Evolutionary conservation across 2,888 invertebrate species (phyloP).

Genomic region (Amphipyra tragopoginis): DNA sequence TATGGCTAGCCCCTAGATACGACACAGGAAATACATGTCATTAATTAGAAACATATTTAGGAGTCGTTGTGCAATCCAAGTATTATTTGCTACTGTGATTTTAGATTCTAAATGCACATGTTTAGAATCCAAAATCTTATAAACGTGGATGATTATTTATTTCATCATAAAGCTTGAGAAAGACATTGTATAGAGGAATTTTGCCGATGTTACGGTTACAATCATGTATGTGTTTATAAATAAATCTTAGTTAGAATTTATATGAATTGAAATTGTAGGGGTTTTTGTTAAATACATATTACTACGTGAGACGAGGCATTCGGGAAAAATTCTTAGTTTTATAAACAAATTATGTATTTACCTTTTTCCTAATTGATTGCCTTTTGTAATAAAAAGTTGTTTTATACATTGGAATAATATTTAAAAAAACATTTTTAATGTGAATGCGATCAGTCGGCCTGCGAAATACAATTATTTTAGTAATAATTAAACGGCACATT

Average conservation of each 20-base stretch:
- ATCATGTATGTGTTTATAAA: conserved; percentile 43
- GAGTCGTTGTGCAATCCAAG: conserved; percentile 32
- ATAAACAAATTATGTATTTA: no score
- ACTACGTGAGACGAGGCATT: no score
- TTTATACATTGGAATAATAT: no score
- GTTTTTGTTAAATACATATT: conserved; percentile 34
- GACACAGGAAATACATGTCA: no score
- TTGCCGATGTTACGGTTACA: conserved; percentile 28
- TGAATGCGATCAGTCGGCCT: no score
- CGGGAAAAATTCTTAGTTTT: no score
- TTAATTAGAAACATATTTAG: conserved; percentile 2
- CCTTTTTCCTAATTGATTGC: no score
- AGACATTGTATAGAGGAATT: conserved; percentile 40
- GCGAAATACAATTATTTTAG: no score
- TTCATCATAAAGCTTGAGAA: conserved; percentile 8
- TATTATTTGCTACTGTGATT: conserved; percentile 46
- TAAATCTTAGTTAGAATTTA: conserved; percentile 55
- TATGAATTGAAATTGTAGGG: conserved; percentile 42
- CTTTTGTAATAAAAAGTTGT: no score
- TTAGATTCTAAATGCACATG: conserved; percentile 4
- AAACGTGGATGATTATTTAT: background rate
- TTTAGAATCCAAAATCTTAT: conserved; percentile 35
- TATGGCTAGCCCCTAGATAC: no score
- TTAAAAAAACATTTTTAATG: no score
- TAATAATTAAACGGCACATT: no score